A percentile compares a stretch with the other conserved stretches of the same genome.
Conservation (phyloP, 2,113 vertebrate genomes). For the Narcine bancroftii region DNA sequence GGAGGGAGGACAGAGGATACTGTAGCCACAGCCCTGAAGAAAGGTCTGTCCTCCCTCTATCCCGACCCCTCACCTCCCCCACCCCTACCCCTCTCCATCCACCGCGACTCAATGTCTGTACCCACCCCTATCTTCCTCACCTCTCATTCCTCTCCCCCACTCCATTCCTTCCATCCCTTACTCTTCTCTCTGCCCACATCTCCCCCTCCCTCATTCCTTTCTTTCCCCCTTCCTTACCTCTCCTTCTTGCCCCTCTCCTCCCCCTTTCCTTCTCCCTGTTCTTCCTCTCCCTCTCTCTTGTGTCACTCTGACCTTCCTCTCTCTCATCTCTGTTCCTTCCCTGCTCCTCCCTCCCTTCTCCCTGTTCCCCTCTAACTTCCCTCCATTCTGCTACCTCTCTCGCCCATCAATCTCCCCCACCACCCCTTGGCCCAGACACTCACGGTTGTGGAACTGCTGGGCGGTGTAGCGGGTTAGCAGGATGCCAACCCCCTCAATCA, state of each 20-base stretch:
- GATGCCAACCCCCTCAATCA: conserved; percentile 79
- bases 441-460: conserved; percentile 78
- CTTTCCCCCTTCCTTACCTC: not conserved
- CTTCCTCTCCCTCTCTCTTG: not conserved
- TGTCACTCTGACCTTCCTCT: not conserved
- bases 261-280: not conserved
- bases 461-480: conserved; percentile 78
- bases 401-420: not conserved
- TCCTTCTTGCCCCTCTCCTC: not conserved
- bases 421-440: conserved; percentile 45
- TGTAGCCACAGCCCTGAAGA: no score
- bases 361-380: not conserved
- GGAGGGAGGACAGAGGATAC: no score
- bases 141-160: not conserved
- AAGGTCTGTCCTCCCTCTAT: not conserved
- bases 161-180: not conserved
- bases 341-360: not conserved
- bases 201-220: not conserved
- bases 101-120: no score
- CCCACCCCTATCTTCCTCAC: not conserved
- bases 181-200: no score
- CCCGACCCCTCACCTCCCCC: not conserved
- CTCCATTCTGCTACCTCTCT: not conserved
- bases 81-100: not conserved
- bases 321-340: not conserved